Base-by-base conservation (phyloP, 2,888 invertebrate genomes). In the Eristalis tenax region DNA sequence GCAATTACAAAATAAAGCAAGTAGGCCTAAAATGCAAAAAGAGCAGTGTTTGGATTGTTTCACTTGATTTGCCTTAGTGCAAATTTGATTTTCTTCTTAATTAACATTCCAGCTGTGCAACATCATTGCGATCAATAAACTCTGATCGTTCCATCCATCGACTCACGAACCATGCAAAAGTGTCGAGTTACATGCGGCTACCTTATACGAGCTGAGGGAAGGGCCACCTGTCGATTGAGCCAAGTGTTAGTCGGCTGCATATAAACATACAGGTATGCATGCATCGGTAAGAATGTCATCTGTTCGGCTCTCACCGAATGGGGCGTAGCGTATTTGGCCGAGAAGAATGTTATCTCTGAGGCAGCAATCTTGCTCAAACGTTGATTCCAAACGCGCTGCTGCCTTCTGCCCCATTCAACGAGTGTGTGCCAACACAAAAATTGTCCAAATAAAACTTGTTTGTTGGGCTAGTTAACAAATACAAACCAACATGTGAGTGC, bases 401-500 rank as follows among this genome's bases (percentile, higher is more conserved):
- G 32, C 38, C 32, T 23, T 43, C 57, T 50, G 59, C 57, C 66
- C 70, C 65, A 35, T 38, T 18, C 70, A 76, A 66, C 32, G 32
- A 32, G 32, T 32, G 32, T 71, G 57, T 38, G 69, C 77, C 77
- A 69, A 64, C 68, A 64, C 57, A 73, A 69, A 73, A 71, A 64
- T 69, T 81, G 69, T 69, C 50, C 69, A 75, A 81, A 85, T 63
- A 81, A 77, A 86, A 82, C 82, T 86, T 86, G 82, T 86, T 86
- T 86, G 61, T 61, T 40, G 71, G 63, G 65, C 61, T 70, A 56
- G 76, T 80, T 73, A 68, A 66, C 71, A 78, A 64, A 64, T 38
- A 65, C 71, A 76, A 22, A n/a, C 10, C 63, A 66, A 1, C n/a
- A 32, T 4, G 18, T 81, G 15, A 64, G 18, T 22, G 13, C 22